These are phyloP conservation scores for Micronycteris hirsuta DNA, from an alignment of 2,113 vertebrate species.

Conservation along the genomic window DNA sequence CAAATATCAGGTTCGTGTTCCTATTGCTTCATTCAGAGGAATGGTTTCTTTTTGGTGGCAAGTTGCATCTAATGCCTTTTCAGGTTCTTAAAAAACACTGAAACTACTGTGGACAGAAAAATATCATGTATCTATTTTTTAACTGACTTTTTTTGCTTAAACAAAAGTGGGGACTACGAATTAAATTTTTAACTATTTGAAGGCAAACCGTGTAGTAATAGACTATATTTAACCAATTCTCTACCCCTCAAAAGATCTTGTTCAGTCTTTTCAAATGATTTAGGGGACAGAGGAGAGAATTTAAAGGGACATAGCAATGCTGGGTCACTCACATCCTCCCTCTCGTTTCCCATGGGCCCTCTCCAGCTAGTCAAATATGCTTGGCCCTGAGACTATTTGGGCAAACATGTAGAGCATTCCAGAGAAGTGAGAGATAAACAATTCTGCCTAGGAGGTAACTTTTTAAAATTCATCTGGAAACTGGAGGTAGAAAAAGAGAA, in stretches of 20 bases:
- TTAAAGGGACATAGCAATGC: neutral
- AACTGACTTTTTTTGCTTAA: neutral
- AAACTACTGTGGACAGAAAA: neutral
- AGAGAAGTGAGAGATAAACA: neutral
- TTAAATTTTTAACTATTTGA: slow-evolving; percentile 20
- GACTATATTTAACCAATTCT: neutral
- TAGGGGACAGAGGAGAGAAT: neutral
- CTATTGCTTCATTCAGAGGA: neutral
- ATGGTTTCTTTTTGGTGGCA: neutral
- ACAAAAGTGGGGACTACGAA: neutral
- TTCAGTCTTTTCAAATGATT: neutral
- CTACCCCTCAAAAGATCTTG: neutral
- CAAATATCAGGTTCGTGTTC: neutral
- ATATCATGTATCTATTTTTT: neutral
- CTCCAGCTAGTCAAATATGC: neutral
- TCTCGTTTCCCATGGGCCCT: neutral
- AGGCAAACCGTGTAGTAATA: neutral
- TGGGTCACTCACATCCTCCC: neutral
- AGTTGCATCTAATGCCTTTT: neutral
- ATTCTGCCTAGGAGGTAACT: neutral
- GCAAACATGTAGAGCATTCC: neutral
- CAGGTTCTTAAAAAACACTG: neutral
- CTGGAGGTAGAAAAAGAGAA: neutral
- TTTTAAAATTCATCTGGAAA: neutral
- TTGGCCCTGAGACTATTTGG: neutral